Percentiles rank a stretch among this genome's conserved stretches.
Conservation (phyloP, 2,888 invertebrate genomes). For the Drosophila ezoana region DNA sequence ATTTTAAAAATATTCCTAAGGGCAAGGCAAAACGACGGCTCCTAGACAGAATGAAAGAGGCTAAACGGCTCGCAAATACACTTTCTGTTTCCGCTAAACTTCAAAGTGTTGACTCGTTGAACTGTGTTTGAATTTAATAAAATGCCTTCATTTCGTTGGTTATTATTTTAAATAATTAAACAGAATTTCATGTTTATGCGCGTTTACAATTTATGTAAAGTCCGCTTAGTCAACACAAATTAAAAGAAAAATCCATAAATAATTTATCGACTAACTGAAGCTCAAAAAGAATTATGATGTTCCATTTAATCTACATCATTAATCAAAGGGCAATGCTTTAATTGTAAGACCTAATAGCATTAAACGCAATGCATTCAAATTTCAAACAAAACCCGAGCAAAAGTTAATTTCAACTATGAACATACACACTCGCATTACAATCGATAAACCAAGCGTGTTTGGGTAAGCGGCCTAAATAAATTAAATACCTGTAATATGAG, state of each 20-base stretch:
- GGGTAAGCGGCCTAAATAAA: constrained; percentile 35
- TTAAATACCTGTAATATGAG: constrained; percentile 45
- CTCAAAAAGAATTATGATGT: constrained; percentile 41
- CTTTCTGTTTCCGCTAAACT: too few species aligned
- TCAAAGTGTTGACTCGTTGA: constrained; percentile 2
- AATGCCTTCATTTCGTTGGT: not conserved
- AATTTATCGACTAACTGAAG: constrained; percentile 35
- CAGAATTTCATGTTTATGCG: constrained; percentile 12
- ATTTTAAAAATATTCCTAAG: not conserved
- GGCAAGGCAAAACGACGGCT: not conserved
- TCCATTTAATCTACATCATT: constrained; percentile 68
- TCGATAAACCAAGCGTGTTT: constrained; percentile 32
- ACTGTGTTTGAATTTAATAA: constrained; percentile 7
- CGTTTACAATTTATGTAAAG: constrained; percentile 13
- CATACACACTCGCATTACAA: constrained; percentile 33
- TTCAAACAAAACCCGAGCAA: constrained; percentile 4
- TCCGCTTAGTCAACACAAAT: constrained; percentile 1
- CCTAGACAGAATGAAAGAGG: not conserved
- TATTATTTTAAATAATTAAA: constrained; percentile 7
- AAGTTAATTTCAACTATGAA: constrained; percentile 49
- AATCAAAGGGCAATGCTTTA: constrained; percentile 61
- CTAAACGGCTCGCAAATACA: too few species aligned
- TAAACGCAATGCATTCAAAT: constrained; percentile 38
- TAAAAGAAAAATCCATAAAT: constrained; percentile 38
- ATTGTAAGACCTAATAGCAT: constrained; percentile 53